Evolutionary conservation across 2,797 vertebrate species (phyloP).

Genomic region (Echeneis naucrates): DNA sequence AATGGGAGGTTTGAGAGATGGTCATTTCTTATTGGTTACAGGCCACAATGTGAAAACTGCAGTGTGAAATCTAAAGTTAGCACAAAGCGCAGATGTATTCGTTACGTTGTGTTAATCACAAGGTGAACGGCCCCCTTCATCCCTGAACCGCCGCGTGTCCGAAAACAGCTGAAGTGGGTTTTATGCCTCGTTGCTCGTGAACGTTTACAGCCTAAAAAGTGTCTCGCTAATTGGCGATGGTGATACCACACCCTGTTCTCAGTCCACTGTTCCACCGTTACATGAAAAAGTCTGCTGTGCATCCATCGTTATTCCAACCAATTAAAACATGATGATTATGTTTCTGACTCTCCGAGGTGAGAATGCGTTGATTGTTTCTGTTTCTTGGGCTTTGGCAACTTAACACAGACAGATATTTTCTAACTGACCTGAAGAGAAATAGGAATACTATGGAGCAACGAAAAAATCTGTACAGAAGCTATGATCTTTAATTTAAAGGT

Average conservation of each 20-base stretch:
- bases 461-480: neutral
- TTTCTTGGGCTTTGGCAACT: neutral
- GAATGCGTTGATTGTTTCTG: neutral
- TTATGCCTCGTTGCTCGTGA: neutral
- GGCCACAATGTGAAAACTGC: slow-evolving; percentile 23
- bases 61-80: slow-evolving; percentile 24
- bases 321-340: neutral
- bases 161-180: neutral
- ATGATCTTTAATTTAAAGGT: neutral
- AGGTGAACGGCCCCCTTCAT: neutral
- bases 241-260: neutral
- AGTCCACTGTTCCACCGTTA: too few relatives aligned
- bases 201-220: neutral
- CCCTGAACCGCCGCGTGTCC: neutral
- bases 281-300: too few relatives aligned
- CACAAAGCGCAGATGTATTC: slow-evolving; percentile 22
- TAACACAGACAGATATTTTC: neutral
- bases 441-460: neutral
- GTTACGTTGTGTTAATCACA: slow-evolving; percentile 9
- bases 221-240: too few relatives aligned
- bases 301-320: neutral
- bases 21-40: neutral
- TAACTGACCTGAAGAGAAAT: neutral
- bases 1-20: neutral
- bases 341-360: too few relatives aligned